These are phyloP conservation scores for Sicus ferrugineus DNA, from an alignment of 2,888 invertebrate species.

Conservation along the genomic window DNA sequence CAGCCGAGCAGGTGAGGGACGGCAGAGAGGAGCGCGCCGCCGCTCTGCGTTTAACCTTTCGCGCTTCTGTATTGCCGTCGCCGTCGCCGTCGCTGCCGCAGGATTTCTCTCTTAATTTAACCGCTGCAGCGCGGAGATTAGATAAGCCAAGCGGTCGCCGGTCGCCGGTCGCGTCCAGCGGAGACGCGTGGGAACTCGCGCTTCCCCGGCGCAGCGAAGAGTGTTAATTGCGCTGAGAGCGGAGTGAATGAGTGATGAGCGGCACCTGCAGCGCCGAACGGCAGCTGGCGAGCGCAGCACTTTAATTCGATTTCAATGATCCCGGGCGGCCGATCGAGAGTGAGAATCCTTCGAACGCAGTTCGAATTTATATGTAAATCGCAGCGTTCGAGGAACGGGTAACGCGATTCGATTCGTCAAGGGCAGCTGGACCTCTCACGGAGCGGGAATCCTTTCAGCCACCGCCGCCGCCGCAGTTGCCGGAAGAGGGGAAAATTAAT, in stretches of 20 bases:
- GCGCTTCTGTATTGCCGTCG: constrained; percentile 56
- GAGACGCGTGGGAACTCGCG: constrained; percentile 8
- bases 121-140: not conserved
- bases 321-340: not conserved
- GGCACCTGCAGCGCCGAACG: not conserved
- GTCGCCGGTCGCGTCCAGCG: not conserved
- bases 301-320: not conserved
- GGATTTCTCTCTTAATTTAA: constrained; percentile 14
- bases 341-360: not conserved
- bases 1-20: constrained; percentile 20
- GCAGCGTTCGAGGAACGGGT: not conserved
- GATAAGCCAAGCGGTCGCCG: too few relatives aligned
- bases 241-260: not conserved
- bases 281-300: not conserved
- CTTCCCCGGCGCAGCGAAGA: not conserved
- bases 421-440: constrained; percentile 40
- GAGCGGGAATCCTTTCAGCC: too few relatives aligned
- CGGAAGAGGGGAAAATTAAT: too few relatives aligned
- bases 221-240: constrained; percentile 7
- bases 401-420: not conserved
- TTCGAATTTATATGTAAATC: not conserved
- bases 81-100: constrained; percentile 22
- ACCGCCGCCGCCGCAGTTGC: too few relatives aligned
- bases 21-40: constrained; percentile 28
- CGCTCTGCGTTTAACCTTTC: constrained; percentile 51